Percentiles rank a stretch among this genome's conserved stretches.
Conservation (phyloP, 2,888 invertebrate species). For the Noctua comes region DNA sequence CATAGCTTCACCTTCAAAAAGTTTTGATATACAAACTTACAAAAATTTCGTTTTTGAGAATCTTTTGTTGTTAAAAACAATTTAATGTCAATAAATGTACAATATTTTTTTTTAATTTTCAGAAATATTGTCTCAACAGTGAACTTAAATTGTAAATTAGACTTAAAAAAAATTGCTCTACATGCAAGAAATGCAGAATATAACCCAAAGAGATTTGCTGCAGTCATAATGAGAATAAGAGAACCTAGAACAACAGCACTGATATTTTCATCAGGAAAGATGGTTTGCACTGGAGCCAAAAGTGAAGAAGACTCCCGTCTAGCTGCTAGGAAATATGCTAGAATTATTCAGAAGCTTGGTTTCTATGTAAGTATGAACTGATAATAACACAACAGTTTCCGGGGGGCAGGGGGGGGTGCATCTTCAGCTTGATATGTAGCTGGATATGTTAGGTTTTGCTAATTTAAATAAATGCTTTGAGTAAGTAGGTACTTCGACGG, state of each 20-base stretch:
- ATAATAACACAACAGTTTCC: neutral
- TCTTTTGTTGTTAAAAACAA: neutral
- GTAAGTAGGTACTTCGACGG: no score
- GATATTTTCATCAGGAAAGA: slow-evolving; percentile 95
- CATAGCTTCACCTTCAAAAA: no score
- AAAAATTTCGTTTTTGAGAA: neutral
- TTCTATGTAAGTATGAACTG: slow-evolving; percentile 91
- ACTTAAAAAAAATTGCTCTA: slow-evolving; percentile 98
- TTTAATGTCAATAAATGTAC: no score
- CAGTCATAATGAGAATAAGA: slow-evolving; percentile 98
- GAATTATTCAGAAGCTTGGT: slow-evolving; percentile 95
- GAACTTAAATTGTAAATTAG: slow-evolving; percentile 98
- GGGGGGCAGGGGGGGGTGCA: no score
- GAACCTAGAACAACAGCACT: slow-evolving; percentile 96
- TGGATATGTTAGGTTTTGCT: no score
- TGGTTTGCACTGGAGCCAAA: slow-evolving; percentile 96
- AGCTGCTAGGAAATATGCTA: slow-evolving; percentile 95
- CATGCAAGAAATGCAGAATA: slow-evolving; percentile 99
- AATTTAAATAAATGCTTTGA: no score
- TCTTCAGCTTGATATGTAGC: no score
- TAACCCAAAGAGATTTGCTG: slow-evolving; percentile 99
- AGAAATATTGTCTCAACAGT: slow-evolving; percentile 99
- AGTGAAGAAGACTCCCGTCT: slow-evolving; percentile 95
- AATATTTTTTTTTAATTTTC: slow-evolving; percentile 71
- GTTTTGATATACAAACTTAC: no score